Evolutionary conservation across 2,797 vertebrate species (phyloP).

Genomic region (Xerus rutilus): DNA sequence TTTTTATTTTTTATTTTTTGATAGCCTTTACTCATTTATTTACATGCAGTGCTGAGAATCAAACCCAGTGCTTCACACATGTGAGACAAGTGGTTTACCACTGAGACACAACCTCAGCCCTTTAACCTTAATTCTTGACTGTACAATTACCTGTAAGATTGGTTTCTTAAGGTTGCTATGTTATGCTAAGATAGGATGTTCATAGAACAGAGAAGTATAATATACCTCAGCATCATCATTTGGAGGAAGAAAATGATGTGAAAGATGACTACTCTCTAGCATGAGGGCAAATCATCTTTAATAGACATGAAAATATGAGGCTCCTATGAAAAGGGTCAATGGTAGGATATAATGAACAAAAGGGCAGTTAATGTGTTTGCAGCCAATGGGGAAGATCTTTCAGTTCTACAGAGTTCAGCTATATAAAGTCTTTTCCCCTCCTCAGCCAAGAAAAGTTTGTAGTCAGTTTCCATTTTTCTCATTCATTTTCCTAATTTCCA

Average conservation of each 20-base stretch:
- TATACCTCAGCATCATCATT: not conserved
- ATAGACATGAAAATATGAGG: not conserved
- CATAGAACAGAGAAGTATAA: not conserved
- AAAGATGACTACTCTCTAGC: accelerated
- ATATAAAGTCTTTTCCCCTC: not conserved
- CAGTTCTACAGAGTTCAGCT: not conserved
- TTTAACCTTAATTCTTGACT: not conserved
- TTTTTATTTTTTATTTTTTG: no score
- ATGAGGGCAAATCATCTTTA: not conserved
- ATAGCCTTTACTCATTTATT: no score
- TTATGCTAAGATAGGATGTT: not conserved
- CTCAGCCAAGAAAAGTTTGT: not conserved
- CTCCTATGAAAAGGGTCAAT: not conserved
- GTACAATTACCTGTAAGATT: not conserved
- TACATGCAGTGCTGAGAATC: no score
- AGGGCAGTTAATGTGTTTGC: not conserved
- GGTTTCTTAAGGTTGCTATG: not conserved
- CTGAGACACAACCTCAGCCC: no score
- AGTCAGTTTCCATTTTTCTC: not conserved
- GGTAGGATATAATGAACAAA: not conserved
- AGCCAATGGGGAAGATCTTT: not conserved
- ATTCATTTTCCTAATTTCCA: not conserved
- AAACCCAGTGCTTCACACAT: no score
- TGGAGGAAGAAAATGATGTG: not conserved
- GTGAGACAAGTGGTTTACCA: no score